These are phyloP conservation scores for Ctenosaura bakeri DNA, from an alignment of 2,797 vertebrate genomes.

Conservation along the genomic window DNA sequence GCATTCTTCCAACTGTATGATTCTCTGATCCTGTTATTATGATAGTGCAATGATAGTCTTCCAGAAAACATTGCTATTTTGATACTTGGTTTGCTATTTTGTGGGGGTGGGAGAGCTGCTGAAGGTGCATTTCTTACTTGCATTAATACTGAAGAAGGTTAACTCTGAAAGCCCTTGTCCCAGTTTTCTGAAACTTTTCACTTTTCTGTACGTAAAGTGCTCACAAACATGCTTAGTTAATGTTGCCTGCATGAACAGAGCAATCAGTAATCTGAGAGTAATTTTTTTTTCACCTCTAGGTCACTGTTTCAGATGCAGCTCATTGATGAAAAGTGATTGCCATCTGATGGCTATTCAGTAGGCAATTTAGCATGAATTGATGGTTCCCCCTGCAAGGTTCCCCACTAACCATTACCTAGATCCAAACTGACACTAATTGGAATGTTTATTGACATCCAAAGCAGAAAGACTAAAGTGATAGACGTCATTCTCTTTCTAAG, in stretches of 20 bases:
- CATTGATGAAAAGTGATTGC: conserved; percentile 26
- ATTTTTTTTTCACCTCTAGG: not conserved
- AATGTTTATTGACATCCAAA: fast-evolving
- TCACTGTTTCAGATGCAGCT: fast-evolving
- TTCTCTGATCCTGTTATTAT: not conserved
- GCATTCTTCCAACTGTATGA: no score
- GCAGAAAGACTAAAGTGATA: fast-evolving
- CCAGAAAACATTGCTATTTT: not conserved
- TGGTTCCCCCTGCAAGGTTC: not conserved
- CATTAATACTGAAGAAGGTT: not conserved
- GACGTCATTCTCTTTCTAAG: not conserved
- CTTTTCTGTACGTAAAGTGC: not conserved
- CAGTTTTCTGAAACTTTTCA: fast-evolving
- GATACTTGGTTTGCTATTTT: not conserved
- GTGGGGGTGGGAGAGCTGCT: no score
- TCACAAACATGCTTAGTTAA: not conserved
- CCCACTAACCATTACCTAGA: fast-evolving
- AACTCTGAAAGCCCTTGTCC: not conserved
- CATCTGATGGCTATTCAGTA: conserved; percentile 18
- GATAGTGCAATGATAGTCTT: not conserved
- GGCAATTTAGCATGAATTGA: fast-evolving
- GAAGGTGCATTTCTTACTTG: no score
- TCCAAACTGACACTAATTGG: fast-evolving
- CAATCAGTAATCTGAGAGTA: fast-evolving
- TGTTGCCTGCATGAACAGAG: fast-evolving